Percentiles rank a stretch among this genome's conserved stretches.
phyloP scores from a whole-genome alignment of 2,113 vertebrate species.

The Ceyx melanurus region DNA sequence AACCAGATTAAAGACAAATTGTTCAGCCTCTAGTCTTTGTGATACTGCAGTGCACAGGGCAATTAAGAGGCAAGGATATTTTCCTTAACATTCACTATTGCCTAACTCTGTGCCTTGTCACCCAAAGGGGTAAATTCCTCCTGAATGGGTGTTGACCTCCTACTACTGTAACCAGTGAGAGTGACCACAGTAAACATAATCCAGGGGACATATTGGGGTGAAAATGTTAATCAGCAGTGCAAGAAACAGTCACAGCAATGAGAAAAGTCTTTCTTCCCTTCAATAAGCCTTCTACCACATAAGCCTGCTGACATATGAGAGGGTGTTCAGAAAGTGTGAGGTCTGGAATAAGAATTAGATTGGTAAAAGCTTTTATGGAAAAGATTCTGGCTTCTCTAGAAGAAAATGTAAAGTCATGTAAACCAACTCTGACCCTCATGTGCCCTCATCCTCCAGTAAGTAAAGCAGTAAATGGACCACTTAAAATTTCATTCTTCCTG shows the following conservation, averaged over 20 bases:
- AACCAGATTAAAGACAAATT: background rate
- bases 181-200: background rate
- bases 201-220: background rate
- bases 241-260: background rate
- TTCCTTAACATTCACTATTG: background rate
- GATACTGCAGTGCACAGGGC: background rate
- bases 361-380: conserved; percentile 2
- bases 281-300: background rate
- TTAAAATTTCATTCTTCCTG: conserved; percentile 14
- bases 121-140: background rate
- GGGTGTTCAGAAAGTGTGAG: background rate
- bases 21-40: background rate
- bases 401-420: conserved; percentile 23
- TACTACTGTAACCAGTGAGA: background rate
- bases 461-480: background rate
- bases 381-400: background rate
- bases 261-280: background rate
- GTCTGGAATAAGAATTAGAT: conserved; percentile 12
- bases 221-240: background rate
- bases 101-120: background rate
- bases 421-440: background rate
- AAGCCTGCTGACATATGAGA: conserved; percentile 30
- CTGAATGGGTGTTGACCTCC: background rate
- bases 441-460: background rate
- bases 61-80: background rate